Percentiles rank a stretch among this genome's conserved stretches.
Conservation (phyloP, 35 echinoderm and acorn worm genomes). For the Chiridota heheva region DNA sequence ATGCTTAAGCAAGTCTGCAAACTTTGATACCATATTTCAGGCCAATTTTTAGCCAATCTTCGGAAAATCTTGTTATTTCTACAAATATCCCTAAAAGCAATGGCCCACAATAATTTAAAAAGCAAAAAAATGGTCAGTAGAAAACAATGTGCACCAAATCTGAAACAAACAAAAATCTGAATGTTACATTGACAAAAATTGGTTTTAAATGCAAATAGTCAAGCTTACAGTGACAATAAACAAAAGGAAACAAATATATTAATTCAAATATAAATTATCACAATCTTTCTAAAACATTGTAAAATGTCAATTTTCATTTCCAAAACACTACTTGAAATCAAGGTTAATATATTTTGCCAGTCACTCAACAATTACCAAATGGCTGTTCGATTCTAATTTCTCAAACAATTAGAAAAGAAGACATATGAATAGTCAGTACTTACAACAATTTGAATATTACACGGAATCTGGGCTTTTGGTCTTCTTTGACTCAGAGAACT, state of each 20-base stretch:
- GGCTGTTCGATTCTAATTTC: background rate
- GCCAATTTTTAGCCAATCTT: too few relatives aligned
- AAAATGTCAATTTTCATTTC: background rate
- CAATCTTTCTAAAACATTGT: background rate
- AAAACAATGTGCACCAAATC: too few relatives aligned
- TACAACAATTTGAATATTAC: conserved; percentile 91
- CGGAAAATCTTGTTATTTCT: too few relatives aligned
- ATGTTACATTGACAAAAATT: too few relatives aligned
- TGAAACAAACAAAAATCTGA: too few relatives aligned
- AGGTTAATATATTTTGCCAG: background rate
- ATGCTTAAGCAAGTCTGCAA: too few relatives aligned
- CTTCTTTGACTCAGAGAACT: conserved; percentile 68
- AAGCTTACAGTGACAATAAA: too few relatives aligned
- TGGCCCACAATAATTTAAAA: too few relatives aligned
- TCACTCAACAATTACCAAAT: background rate
- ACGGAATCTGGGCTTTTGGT: conserved; percentile 65
- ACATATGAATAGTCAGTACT: background rate
- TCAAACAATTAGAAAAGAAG: background rate
- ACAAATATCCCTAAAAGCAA: too few relatives aligned
- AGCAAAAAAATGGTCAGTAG: too few relatives aligned
- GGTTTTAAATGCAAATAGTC: too few relatives aligned
- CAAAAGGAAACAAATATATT: background rate
- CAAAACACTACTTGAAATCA: background rate
- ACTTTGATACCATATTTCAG: too few relatives aligned
- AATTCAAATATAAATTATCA: background rate